A percentile compares a stretch with the other conserved stretches of the same genome.
Conservation (phyloP, 64 coral and sea anemone species). For the Montipora foliosa region DNA sequence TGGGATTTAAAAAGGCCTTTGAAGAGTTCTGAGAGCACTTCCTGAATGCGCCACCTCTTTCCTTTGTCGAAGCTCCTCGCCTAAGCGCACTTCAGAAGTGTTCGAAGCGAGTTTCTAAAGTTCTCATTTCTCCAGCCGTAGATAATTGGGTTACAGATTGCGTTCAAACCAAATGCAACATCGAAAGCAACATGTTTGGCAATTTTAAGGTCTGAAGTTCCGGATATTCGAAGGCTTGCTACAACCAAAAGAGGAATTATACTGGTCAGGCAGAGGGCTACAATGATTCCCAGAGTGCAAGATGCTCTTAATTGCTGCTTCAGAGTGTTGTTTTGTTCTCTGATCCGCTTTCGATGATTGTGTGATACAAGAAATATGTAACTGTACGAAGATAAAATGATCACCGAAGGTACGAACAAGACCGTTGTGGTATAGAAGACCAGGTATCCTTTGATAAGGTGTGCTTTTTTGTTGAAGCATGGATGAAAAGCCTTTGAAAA, state of each 20-base stretch:
- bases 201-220: neutral
- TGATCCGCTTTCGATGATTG: neutral
- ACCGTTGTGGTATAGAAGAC: neutral
- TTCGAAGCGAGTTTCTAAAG: neutral
- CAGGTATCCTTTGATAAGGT: neutral
- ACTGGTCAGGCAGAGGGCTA: neutral
- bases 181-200: neutral
- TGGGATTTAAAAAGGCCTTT: too few species aligned
- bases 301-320: neutral
- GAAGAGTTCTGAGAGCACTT: too few species aligned
- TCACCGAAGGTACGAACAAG: neutral
- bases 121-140: slow-evolving; percentile 24
- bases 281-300: neutral
- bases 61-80: too few species aligned
- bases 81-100: neutral
- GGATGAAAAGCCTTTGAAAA: neutral
- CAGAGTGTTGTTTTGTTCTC: neutral
- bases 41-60: too few species aligned
- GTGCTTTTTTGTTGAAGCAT: neutral
- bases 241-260: slow-evolving; percentile 13
- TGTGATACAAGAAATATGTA: neutral
- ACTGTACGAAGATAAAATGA: neutral
- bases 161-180: neutral
- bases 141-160: neutral
- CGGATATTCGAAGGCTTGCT: neutral